Evolutionary conservation across 1,140 invertebrate species (phyloP), one percentile per base, ranked within the genome.

Genomic region (Drosophila serrata): DNA sequence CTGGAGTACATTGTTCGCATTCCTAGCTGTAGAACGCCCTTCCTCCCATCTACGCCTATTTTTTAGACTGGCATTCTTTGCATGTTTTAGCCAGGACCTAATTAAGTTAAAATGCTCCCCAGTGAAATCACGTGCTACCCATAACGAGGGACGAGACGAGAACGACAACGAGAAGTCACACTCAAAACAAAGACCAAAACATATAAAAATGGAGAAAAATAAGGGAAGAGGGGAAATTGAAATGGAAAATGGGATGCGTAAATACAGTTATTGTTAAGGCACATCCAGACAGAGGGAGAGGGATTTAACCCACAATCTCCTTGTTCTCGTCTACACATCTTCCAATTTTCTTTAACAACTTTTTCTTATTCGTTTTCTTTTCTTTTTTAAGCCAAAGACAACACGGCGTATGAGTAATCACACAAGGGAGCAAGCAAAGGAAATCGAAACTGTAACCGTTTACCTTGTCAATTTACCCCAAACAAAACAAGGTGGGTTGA

Each of bases 51-150:
- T 19, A 39, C 17, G 15, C 35, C n/a, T 40, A 39, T 65, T 65
- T 67, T 59, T 67, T 59, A 42, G 55, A 31, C 49, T 24, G 31
- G 40, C 24, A 67, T 69, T 65, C 72, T 39, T 62, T 65, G 61
- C 74, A 74, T 64, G 82, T 60, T 60, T 67, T 49, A 85, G 72
- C 68, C 65, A 43, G 39, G 39, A 85, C 68, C 85, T 90, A 88
- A 88, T 88, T 90, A 88, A 88, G 85, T 88, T 88, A 88, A 88
- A 88, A 88, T 88, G 85, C 77, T 88, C 85, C 85, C 85, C 49
- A 65, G 85, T 82, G 85, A 90, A 88, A 88, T 90, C 85, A 90
- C 85, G 85, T 90, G 81, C 70, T 75, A 49, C 27, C 75, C 74
- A 84, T 90, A 90, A 79, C 80, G 46, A 77, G 43, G 7, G 35